Evolutionary conservation across 1,140 invertebrate species (phyloP).

Genomic region (Wiebesia pumilae): DNA sequence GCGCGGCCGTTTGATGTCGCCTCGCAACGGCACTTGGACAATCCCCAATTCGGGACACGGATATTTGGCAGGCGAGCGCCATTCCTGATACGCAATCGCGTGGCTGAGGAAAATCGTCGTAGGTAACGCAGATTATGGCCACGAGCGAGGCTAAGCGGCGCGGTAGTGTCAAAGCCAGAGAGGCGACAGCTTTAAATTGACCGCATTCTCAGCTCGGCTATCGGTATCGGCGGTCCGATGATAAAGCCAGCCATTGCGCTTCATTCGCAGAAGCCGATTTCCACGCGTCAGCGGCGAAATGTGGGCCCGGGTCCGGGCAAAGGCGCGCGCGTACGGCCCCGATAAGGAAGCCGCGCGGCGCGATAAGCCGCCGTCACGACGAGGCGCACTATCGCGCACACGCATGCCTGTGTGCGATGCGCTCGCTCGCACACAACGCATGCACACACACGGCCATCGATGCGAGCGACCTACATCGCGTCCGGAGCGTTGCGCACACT

Average conservation of each 20-base stretch:
- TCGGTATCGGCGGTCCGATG: neutral
- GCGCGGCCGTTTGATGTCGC: too few relatives aligned
- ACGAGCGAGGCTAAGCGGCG: neutral
- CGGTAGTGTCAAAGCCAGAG: neutral
- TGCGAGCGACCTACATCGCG: slow-evolving; percentile 20
- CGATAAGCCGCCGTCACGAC: slow-evolving; percentile 19
- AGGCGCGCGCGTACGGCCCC: neutral
- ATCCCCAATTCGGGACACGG: too few relatives aligned
- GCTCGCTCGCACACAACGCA: neutral
- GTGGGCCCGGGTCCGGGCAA: neutral
- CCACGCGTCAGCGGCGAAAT: too few relatives aligned
- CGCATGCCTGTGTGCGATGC: too few relatives aligned
- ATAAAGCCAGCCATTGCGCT: neutral
- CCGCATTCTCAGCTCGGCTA: neutral
- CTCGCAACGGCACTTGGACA: too few relatives aligned
- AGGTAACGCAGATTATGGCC: too few relatives aligned
- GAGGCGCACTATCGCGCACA: neutral
- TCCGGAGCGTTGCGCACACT: neutral
- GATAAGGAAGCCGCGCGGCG: neutral
- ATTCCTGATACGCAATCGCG: too few relatives aligned
- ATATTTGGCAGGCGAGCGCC: too few relatives aligned
- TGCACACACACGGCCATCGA: neutral
- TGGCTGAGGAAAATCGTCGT: neutral
- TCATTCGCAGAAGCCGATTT: too few relatives aligned
- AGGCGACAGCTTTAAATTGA: neutral